A percentile compares a stretch with the other conserved stretches of the same genome.
These are phyloP conservation scores for Aquatica leii DNA, from an alignment of 2,888 invertebrate genomes.

Conservation along the genomic window DNA sequence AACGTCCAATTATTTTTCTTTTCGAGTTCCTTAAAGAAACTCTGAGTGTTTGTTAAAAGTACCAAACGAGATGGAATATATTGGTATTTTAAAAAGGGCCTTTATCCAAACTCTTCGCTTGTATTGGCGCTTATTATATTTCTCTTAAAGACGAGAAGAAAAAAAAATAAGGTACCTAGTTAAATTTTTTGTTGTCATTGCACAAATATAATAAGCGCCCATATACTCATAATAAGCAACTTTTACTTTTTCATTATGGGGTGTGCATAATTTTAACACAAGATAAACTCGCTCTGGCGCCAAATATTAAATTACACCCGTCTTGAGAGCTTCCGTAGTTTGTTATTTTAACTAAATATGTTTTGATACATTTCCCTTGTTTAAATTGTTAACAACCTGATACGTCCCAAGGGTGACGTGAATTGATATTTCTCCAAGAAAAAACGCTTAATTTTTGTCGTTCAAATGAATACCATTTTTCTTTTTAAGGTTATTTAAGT, in stretches of 20 bases:
- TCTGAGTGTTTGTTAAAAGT: conserved; percentile 44
- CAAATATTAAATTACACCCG: conserved; percentile 43
- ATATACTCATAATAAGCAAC: conserved; percentile 14
- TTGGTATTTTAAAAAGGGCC: conserved; percentile 39
- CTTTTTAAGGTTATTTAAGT: too few species aligned
- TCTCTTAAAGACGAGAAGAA: conserved; percentile 15
- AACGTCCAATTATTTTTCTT: conserved; percentile 41
- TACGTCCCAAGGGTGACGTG: background rate
- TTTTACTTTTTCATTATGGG: conserved; percentile 14
- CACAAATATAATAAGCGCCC: conserved; percentile 34
- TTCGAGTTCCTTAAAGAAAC: conserved; percentile 30
- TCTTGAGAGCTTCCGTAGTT: conserved; percentile 41
- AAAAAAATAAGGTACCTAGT: conserved; percentile 29
- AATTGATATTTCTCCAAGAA: background rate
- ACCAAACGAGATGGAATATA: conserved; percentile 46
- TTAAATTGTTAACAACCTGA: conserved; percentile 12
- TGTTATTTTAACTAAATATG: conserved; percentile 41
- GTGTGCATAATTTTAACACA: conserved; percentile 38
- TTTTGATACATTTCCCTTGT: conserved; percentile 20
- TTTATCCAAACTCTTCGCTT: conserved; percentile 27
- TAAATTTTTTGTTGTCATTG: conserved; percentile 37
- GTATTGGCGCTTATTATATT: conserved; percentile 38
- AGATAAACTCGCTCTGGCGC: conserved; percentile 40
- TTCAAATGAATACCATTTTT: too few species aligned
- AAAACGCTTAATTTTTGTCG: too few species aligned